Conservation (phyloP, 2,113 vertebrate genomes). For the Suncus etruscus region DNA sequence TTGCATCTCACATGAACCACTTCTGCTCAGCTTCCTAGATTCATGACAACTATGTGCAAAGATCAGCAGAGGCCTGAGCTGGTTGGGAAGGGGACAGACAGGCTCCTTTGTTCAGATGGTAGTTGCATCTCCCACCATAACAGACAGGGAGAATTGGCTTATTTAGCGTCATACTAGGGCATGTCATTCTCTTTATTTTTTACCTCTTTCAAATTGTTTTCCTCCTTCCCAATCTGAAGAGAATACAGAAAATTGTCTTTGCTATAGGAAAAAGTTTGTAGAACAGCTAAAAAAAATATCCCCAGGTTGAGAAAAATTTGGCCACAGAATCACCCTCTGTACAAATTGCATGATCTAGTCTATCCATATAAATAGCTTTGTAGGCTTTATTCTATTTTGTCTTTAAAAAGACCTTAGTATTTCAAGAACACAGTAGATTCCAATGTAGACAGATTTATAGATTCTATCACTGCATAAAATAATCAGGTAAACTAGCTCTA, state of each 20-base stretch:
- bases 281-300: background rate
- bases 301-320: background rate
- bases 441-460: background rate
- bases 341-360: slow-evolving; percentile 1
- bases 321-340: background rate
- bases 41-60: too few species aligned
- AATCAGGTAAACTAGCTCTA: background rate
- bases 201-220: background rate
- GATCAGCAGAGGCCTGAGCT: too few species aligned
- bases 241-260: background rate
- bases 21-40: too few species aligned
- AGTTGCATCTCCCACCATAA: too few species aligned
- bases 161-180: too few species aligned
- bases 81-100: too few species aligned
- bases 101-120: too few species aligned
- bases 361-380: slow-evolving; percentile 14
- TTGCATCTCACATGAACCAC: too few species aligned
- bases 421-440: too few species aligned
- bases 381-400: slow-evolving; percentile 32
- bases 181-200: too few species aligned
- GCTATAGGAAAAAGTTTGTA: background rate
- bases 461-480: background rate
- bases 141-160: too few species aligned
- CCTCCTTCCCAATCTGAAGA: background rate
- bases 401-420: background rate